phyloP scores from a whole-genome alignment of 2,888 invertebrate genomes.

The Lochmaea crataegi region DNA sequence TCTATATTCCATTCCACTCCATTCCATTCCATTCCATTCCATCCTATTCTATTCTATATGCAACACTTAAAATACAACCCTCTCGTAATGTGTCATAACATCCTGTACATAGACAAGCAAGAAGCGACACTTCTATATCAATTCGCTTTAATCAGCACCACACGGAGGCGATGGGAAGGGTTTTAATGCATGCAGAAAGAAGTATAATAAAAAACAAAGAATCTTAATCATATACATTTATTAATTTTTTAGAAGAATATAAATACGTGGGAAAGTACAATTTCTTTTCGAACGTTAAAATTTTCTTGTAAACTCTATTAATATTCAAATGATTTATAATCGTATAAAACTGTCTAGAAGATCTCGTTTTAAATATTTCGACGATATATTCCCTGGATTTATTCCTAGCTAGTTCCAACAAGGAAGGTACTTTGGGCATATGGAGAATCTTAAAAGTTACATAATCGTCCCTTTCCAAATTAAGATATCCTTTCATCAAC shows the following conservation, averaged over 20 bases:
- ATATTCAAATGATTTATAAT: slow-evolving; percentile 48
- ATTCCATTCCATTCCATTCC: too few relatives aligned
- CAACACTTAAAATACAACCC: too few relatives aligned
- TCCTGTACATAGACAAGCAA: too few relatives aligned
- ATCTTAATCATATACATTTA: background rate
- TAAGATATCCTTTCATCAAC: slow-evolving; percentile 38
- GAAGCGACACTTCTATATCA: too few relatives aligned
- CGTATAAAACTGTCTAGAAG: slow-evolving; percentile 49
- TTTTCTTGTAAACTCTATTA: slow-evolving; percentile 49
- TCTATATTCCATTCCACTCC: too few relatives aligned
- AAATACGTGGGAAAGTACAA: slow-evolving; percentile 45
- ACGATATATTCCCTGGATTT: slow-evolving; percentile 49
- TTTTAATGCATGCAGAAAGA: background rate
- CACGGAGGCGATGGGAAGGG: too few relatives aligned
- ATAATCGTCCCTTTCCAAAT: slow-evolving; percentile 42
- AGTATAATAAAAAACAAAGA: too few relatives aligned
- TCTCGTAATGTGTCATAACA: too few relatives aligned
- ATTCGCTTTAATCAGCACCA: too few relatives aligned
- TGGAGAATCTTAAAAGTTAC: slow-evolving; percentile 44
- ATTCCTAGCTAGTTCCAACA: slow-evolving; percentile 55
- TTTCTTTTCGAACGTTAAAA: slow-evolving; percentile 52
- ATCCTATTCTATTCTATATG: too few relatives aligned
- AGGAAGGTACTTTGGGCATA: slow-evolving; percentile 48
- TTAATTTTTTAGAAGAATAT: slow-evolving; percentile 28
- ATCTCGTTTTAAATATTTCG: slow-evolving; percentile 41